A percentile compares a stretch with the other conserved stretches of the same genome.
Conservation (phyloP, 2,888 invertebrate genomes). For the Dasypogon diadema region DNA sequence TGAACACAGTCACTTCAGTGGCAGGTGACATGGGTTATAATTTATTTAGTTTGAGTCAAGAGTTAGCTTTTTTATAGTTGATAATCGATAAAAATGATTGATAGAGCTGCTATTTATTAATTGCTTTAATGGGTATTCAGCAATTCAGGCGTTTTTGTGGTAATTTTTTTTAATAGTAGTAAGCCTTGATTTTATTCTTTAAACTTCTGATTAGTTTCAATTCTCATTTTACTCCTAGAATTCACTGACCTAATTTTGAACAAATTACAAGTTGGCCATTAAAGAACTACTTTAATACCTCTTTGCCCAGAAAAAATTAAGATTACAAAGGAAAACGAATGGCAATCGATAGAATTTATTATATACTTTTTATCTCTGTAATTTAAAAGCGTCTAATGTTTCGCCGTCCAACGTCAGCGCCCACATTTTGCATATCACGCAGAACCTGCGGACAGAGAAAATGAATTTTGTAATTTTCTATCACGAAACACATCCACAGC, state of each 20-base stretch:
- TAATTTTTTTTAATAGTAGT: background rate
- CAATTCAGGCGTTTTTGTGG: background rate
- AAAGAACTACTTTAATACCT: too few species aligned
- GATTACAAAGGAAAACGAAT: too few species aligned
- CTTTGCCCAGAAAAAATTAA: too few species aligned
- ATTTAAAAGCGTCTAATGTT: constrained; percentile 14
- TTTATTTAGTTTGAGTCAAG: constrained; percentile 16
- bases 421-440: constrained; percentile 3
- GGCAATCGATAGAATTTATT: too few species aligned
- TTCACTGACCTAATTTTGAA: too few species aligned
- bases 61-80: background rate
- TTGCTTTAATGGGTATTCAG: background rate
- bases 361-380: too few species aligned
- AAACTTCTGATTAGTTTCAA: too few species aligned
- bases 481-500: background rate
- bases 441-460: background rate
- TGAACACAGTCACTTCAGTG: constrained; percentile 16
- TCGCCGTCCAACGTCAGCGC: constrained; percentile 6
- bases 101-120: background rate
- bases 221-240: too few species aligned
- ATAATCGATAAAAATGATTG: background rate
- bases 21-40: constrained; percentile 7
- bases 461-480: background rate
- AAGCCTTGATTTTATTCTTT: too few species aligned
- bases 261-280: too few species aligned